A percentile compares a stretch with the other conserved stretches of the same genome.
Evolutionary conservation across 2,113 vertebrate species (phyloP).

Genomic region (Centropristis striata): DNA sequence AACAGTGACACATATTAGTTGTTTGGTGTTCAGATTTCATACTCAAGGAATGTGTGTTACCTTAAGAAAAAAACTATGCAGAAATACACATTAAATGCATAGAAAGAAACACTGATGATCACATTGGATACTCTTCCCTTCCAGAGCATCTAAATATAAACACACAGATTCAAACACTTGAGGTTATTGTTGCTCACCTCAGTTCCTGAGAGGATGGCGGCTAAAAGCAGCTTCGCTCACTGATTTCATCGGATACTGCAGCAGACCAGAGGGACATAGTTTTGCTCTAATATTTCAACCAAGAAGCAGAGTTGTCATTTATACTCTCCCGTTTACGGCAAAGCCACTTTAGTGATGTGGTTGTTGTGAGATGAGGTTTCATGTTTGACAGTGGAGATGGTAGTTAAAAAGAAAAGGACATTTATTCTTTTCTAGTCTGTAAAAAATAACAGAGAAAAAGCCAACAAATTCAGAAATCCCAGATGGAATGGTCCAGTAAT

Average conservation of each 20-base stretch:
- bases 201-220: neutral
- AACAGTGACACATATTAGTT: neutral
- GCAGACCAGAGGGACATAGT: neutral
- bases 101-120: neutral
- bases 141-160: slow-evolving; percentile 13
- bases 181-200: too few species aligned
- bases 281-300: neutral
- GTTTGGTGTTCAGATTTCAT: neutral
- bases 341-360: neutral
- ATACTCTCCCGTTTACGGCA: neutral
- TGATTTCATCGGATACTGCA: neutral
- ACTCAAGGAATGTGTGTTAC: neutral
- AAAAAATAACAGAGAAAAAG: too few species aligned
- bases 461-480: neutral
- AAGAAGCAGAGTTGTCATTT: neutral
- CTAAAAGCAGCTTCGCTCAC: neutral
- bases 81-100: neutral
- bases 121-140: neutral
- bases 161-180: neutral
- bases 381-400: too few species aligned
- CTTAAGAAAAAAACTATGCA: neutral
- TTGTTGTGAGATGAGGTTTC: neutral
- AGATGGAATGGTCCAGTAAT: neutral
- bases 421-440: neutral
- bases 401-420: too few species aligned